Conservation (phyloP, 2,797 vertebrate species). For the Pangasius sanitwongsei region DNA sequence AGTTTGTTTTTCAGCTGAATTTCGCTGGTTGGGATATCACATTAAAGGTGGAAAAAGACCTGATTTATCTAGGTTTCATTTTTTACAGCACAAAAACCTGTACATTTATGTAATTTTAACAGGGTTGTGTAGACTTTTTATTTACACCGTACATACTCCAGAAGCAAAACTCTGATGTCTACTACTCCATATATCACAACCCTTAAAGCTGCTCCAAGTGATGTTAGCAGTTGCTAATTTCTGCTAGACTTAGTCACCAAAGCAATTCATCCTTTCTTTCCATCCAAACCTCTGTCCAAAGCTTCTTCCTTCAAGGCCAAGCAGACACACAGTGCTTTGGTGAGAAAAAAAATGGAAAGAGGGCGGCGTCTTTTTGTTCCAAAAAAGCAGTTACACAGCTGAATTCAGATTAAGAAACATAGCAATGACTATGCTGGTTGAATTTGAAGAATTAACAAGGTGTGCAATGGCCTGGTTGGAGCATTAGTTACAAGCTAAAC, state of each 20-base stretch:
- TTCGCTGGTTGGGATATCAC: not conserved
- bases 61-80: not conserved
- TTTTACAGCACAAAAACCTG: not conserved
- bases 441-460: not conserved
- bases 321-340: not conserved
- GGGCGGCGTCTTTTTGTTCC: not conserved
- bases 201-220: no score
- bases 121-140: no score
- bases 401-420: not conserved
- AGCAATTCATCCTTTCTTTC: no score
- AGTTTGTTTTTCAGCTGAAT: not conserved
- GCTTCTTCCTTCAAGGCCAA: not conserved
- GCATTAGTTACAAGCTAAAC: not conserved
- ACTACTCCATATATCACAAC: no score
- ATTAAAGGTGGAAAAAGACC: not conserved
- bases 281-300: no score
- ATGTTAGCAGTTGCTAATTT: no score
- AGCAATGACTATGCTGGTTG: not conserved
- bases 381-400: not conserved
- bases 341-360: not conserved
- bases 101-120: no score
- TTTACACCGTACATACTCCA: no score
- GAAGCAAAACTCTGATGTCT: no score
- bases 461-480: not conserved
- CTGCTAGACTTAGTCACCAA: no score